A percentile compares a stretch with the other conserved stretches of the same genome.
Evolutionary conservation across 2,797 vertebrate species (phyloP).

Genomic region (Amblyopsis hoosieri): DNA sequence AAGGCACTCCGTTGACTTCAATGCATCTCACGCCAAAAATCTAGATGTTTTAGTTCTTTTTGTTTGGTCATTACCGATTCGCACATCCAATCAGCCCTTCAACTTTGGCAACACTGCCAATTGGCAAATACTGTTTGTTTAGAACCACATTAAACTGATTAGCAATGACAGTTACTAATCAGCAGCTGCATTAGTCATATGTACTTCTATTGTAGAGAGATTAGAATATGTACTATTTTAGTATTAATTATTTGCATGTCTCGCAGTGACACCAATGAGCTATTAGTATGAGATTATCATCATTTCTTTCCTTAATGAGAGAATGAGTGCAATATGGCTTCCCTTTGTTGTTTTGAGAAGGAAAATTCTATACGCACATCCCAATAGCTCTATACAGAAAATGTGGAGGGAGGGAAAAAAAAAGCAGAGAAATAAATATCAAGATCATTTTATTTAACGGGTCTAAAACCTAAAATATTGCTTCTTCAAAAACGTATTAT

Average conservation of each 20-base stretch:
- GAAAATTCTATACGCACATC: constrained; percentile 62
- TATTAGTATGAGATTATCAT: constrained; percentile 43
- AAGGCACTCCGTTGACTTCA: no score
- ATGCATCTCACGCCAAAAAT: no score
- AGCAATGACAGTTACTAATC: not conserved
- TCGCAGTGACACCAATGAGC: constrained; percentile 20
- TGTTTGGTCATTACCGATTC: no score
- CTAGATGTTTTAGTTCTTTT: no score
- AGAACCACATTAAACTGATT: no score
- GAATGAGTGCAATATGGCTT: constrained; percentile 6
- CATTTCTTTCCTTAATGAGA: constrained; percentile 15
- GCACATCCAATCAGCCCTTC: no score
- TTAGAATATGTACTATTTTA: constrained; percentile 14
- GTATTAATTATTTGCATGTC: constrained; percentile 11
- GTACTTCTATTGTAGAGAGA: constrained; percentile 17
- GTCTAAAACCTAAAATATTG: not conserved
- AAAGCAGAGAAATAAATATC: constrained; percentile 20
- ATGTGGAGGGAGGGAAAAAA: constrained; percentile 1
- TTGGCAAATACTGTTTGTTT: no score
- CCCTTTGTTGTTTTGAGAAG: constrained; percentile 25
- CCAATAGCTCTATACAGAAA: constrained; percentile 61
- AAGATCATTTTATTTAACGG: not conserved
- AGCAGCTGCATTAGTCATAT: constrained; percentile 23
- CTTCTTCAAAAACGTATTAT: not conserved
- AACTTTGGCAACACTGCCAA: no score